Evolutionary conservation across 2,113 vertebrate genomes (phyloP), one percentile per base, ranked within the genome.

Genomic region (Corydoras sp.): DNA sequence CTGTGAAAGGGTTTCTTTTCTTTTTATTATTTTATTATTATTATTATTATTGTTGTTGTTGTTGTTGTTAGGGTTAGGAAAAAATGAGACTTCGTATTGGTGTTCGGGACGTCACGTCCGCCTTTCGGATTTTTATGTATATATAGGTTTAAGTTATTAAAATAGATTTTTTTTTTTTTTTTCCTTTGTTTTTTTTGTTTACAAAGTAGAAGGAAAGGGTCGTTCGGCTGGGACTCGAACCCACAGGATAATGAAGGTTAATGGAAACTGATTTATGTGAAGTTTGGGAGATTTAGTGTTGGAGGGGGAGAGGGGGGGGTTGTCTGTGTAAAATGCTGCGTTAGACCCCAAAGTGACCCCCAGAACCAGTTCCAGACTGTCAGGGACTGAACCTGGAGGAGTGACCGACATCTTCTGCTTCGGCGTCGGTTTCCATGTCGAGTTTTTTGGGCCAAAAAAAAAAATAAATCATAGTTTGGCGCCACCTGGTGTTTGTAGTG

Each of bases 71-170:
- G 18, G 18, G 24, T 18, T 43, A 54, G n/a, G n/a, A n/a, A n/a
- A n/a, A n/a, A n/a, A n/a, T n/a, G n/a, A 5, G 10, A 11, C 5
- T 31, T 48, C 14, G 35, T 4, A 43, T 13, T n/a, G 12, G 3
- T 15, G 82, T 79, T 75, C n/a, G n/a, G 75, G 8, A 83, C 85
- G 81, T 89, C 82, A 85, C 76, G 67, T 69, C 85, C 81, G 83
- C 84, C 83, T 85, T 84, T 86, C 15, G 73, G 67, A 68, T 80
- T 83, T 82, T 71, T 77, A 73, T 86, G 81, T 89, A 86, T 77
- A 86, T 86, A 85, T 51, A 64, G 82, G 79, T 88, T 87, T 89
- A 88, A 90, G 84, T 89, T 88, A 89, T 89, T 89, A 69, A 58
- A 72, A 69, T 51, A 55, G 48, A 81, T 60, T 81, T 58, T 84